These are phyloP conservation scores for Cossypha niveicapilla DNA, from an alignment of 2,797 vertebrate genomes.

Conservation along the genomic window DNA sequence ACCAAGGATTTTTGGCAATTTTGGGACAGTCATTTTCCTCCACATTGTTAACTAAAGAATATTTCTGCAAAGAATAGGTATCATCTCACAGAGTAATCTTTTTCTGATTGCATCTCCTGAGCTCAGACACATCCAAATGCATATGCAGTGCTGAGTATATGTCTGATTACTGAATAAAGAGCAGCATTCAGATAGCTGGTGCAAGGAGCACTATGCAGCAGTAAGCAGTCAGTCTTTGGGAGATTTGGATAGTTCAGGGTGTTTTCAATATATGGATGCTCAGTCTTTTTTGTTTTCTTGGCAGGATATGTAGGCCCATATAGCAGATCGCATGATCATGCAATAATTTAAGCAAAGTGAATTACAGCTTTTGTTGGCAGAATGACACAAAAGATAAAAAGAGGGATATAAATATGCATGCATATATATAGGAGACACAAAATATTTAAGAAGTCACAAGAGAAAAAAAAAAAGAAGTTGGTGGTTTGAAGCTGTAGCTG, in stretches of 20 bases:
- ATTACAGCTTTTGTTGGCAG: not conserved
- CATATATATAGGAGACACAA: not conserved
- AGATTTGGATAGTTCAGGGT: not conserved
- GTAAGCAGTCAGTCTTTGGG: not conserved
- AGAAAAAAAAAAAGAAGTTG: not conserved
- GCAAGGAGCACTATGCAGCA: not conserved
- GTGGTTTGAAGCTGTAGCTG: not conserved
- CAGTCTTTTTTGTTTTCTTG: not conserved
- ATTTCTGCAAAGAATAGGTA: constrained; percentile 7
- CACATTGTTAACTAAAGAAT: not conserved
- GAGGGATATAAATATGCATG: not conserved
- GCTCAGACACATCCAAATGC: not conserved
- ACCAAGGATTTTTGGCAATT: not conserved
- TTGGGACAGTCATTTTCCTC: not conserved
- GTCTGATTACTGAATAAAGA: constrained; percentile 19
- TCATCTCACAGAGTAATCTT: not conserved
- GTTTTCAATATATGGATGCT: not conserved
- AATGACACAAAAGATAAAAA: not conserved
- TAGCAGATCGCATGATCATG: not conserved
- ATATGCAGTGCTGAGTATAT: not conserved
- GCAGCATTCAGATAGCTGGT: not conserved
- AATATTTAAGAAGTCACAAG: not conserved
- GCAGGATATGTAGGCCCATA: not conserved
- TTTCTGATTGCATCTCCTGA: constrained; percentile 15
- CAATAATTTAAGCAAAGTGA: not conserved